Conservation (phyloP, 2,888 invertebrate genomes). For the Andrena praecox region DNA sequence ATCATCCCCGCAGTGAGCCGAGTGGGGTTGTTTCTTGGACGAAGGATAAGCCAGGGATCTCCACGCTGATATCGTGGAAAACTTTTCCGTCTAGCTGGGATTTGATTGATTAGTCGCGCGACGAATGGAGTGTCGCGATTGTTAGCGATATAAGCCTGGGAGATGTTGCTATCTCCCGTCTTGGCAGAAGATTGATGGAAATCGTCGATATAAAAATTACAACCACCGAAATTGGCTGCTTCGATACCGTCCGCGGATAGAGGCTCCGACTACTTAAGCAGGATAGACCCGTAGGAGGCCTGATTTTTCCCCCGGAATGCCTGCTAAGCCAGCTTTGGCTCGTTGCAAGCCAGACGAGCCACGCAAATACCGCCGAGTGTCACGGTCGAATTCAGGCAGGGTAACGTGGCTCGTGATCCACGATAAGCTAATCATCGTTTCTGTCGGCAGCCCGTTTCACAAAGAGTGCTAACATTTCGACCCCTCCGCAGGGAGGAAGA, state of each 20-base stretch:
- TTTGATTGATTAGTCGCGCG: slow-evolving; percentile 80
- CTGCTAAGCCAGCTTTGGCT: slow-evolving; percentile 49
- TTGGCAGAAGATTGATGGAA: slow-evolving; percentile 52
- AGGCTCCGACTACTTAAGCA: neutral
- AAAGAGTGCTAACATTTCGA: slow-evolving; percentile 65
- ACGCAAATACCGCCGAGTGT: slow-evolving; percentile 34
- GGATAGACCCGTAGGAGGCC: neutral
- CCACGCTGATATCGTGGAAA: slow-evolving; percentile 73
- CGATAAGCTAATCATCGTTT: slow-evolving; percentile 50
- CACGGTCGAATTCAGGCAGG: slow-evolving; percentile 42
- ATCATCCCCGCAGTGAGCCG: slow-evolving; percentile 59
- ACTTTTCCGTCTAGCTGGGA: slow-evolving; percentile 72
- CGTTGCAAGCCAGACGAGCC: slow-evolving; percentile 9
- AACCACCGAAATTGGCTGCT: neutral
- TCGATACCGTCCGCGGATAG: neutral
- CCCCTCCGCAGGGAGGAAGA: slow-evolving; percentile 10
- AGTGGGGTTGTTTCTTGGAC: slow-evolving; percentile 58
- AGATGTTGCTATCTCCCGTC: slow-evolving; percentile 38
- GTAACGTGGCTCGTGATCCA: slow-evolving; percentile 59
- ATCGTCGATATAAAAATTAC: slow-evolving; percentile 43
- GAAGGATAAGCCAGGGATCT: slow-evolving; percentile 70
- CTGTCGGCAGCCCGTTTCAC: slow-evolving; percentile 39
- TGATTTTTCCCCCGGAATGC: slow-evolving; percentile 46
- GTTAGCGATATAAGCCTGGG: slow-evolving; percentile 55
- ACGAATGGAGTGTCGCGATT: slow-evolving; percentile 73